These are phyloP conservation scores for Macaca mulatta DNA, from an alignment of 2,113 vertebrate species.

Conservation along the genomic window DNA sequence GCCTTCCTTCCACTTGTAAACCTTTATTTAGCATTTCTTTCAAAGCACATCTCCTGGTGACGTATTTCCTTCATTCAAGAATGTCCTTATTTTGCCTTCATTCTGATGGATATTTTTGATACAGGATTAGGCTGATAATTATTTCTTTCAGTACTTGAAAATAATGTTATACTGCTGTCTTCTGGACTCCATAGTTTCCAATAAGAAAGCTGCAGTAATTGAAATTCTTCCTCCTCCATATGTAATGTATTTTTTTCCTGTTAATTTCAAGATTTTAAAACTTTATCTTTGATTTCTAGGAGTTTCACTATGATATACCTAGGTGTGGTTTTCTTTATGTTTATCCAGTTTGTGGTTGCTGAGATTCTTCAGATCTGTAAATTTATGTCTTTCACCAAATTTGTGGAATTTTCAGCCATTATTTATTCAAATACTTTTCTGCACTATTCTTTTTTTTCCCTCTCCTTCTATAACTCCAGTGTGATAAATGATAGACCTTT, in stretches of 20 bases:
- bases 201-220: not conserved
- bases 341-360: not conserved
- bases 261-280: not conserved
- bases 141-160: not conserved
- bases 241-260: not conserved
- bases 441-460: not conserved
- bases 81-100: not conserved
- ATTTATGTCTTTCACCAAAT: conserved; percentile 10
- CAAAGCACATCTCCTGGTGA: not conserved
- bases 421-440: conserved; percentile 15
- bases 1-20: not conserved
- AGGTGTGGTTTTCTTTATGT: not conserved
- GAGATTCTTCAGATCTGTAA: conserved; percentile 8
- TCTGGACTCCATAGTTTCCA: not conserved
- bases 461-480: not conserved
- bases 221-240: not conserved
- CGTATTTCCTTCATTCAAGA: conserved; percentile 1
- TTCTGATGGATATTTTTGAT: not conserved
- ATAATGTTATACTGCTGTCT: not conserved
- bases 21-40: conserved; percentile 3
- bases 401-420: not conserved
- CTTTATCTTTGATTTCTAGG: not conserved
- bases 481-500: not conserved
- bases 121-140: not conserved
- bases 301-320: not conserved